Conservation (phyloP, 2,797 vertebrate species). For the Anguilla megastoma region DNA sequence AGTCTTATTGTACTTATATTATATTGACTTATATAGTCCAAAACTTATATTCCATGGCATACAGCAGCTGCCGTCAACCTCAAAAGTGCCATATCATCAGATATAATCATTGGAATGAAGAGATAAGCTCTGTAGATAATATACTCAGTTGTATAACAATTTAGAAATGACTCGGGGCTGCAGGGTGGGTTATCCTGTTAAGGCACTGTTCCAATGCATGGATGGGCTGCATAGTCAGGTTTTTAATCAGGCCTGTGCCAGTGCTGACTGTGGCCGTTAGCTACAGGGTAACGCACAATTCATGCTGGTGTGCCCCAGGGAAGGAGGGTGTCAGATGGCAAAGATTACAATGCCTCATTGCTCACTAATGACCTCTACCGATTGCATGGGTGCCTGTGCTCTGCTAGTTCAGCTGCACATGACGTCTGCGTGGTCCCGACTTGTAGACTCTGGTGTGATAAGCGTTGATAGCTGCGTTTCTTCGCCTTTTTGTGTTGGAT, state of each 20-base stretch:
- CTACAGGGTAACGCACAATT: neutral
- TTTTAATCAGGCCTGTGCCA: neutral
- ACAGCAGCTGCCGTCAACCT: neutral
- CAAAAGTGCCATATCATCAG: neutral
- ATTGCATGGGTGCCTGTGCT: neutral
- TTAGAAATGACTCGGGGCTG: neutral
- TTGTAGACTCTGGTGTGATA: neutral
- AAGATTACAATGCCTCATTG: too few species aligned
- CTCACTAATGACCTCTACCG: too few species aligned
- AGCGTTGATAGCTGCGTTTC: neutral
- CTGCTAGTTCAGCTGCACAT: neutral
- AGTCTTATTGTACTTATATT: neutral
- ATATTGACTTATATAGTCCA: too few species aligned
- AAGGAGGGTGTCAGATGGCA: too few species aligned
- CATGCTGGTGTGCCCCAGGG: too few species aligned
- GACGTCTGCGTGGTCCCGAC: neutral
- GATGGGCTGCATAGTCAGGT: neutral
- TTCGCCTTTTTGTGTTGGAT: neutral
- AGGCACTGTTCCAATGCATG: neutral
- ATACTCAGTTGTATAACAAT: neutral
- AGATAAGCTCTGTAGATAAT: neutral
- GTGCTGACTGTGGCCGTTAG: neutral
- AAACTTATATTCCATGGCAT: neutral
- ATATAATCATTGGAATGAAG: neutral
- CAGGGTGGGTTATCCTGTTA: neutral